Percentiles rank a stretch among this genome's conserved stretches.
These are phyloP conservation scores for Cassiopea xamachana DNA, from an alignment of 30 jellyfish, hydroid and myxozoan genomes.

Conservation along the genomic window DNA sequence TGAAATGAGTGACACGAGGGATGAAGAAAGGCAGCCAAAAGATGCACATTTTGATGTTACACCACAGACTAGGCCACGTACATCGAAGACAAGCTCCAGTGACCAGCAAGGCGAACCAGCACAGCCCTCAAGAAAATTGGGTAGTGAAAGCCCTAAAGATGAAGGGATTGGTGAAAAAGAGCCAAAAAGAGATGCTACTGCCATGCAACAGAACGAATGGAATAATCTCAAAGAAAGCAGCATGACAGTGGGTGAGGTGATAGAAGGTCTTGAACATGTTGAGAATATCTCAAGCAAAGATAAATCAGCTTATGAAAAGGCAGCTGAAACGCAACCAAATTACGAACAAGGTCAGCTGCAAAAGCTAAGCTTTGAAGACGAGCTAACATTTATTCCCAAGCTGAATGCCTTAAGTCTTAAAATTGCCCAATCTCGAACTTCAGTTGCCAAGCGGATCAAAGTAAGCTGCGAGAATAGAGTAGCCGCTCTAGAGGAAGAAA, in stretches of 20 bases:
- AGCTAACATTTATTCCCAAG: conserved; percentile 83
- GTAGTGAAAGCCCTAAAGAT: background rate
- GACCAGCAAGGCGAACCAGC: background rate
- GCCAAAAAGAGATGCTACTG: background rate
- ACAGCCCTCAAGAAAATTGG: conserved; percentile 8
- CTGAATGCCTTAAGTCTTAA: conserved; percentile 77
- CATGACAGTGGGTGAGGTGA: background rate
- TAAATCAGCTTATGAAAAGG: conserved; percentile 17
- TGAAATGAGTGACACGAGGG: conserved; percentile 10
- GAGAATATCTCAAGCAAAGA: background rate
- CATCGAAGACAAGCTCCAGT: conserved; percentile 8
- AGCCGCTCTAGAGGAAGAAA: conserved; percentile 70
- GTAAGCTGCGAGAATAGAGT: conserved; percentile 67
- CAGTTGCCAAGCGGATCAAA: conserved; percentile 59
- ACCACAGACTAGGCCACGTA: conserved; percentile 30
- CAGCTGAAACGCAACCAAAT: conserved; percentile 49
- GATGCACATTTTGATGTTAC: conserved; percentile 29
- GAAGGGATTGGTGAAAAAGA: background rate
- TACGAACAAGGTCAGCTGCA: conserved; percentile 66
- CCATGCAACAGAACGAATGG: background rate
- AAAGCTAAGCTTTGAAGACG: conserved; percentile 83
- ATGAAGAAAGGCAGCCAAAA: background rate
- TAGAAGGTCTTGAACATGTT: background rate
- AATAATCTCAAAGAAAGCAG: background rate
- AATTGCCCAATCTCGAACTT: conserved; percentile 75